Percentiles rank a stretch among this genome's conserved stretches.
Evolutionary conservation across 2,113 vertebrate species (phyloP).

Genomic region (Pelecanus crispus): DNA sequence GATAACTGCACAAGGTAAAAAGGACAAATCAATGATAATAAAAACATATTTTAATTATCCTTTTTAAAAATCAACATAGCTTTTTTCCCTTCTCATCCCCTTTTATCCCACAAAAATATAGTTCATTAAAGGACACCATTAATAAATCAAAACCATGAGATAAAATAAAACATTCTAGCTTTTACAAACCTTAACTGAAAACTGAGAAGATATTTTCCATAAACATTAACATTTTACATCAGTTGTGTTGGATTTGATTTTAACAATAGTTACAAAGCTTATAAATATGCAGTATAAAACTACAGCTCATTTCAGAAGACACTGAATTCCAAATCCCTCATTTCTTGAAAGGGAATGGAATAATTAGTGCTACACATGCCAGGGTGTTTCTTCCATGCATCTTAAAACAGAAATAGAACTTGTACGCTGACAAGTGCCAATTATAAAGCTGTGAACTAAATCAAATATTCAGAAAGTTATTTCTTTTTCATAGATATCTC

Average conservation of each 20-base stretch:
- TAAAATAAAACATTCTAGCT: background rate
- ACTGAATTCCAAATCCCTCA: slow-evolving; percentile 19
- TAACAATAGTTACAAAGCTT: slow-evolving; percentile 42
- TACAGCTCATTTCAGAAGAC: slow-evolving; percentile 35
- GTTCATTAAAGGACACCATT: background rate
- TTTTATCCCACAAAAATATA: background rate
- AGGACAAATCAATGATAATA: background rate
- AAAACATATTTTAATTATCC: background rate
- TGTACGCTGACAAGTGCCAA: slow-evolving; percentile 38
- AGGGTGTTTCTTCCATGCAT: slow-evolving; percentile 40
- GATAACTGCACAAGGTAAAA: background rate
- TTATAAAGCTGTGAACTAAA: slow-evolving; percentile 42
- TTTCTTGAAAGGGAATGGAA: slow-evolving; percentile 35
- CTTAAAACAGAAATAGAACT: slow-evolving; percentile 53
- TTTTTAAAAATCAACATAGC: background rate
- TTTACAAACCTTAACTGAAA: background rate
- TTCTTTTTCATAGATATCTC: background rate
- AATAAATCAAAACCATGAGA: background rate
- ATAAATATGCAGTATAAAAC: slow-evolving; percentile 52
- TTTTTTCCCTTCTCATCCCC: background rate
- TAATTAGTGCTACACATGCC: slow-evolving; percentile 48
- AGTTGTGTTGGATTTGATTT: background rate
- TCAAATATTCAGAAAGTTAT: slow-evolving; percentile 16
- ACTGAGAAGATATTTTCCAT: slow-evolving; percentile 1
- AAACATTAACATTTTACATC: slow-evolving; percentile 27